These are phyloP conservation scores for Athripsodes cinereus DNA, from an alignment of 2,888 invertebrate genomes.

Conservation along the genomic window DNA sequence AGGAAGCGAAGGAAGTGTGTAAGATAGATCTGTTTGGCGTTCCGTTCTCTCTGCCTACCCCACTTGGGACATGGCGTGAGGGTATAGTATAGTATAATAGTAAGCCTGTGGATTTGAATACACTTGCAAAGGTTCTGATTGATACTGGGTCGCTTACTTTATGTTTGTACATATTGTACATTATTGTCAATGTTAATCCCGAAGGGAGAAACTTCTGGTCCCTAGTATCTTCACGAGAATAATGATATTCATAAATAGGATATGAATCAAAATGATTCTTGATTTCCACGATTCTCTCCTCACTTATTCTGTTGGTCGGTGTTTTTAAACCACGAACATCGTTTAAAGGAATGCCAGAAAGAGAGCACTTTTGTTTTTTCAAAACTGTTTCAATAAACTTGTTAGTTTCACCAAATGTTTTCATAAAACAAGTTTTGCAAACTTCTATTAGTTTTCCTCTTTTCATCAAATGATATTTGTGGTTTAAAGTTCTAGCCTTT, in stretches of 20 bases:
- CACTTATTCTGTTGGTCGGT: not conserved
- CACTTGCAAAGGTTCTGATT: not conserved
- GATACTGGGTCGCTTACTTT: not conserved
- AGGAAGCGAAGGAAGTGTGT: no score
- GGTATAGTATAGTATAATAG: no score
- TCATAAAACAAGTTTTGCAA: not conserved
- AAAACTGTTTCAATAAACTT: not conserved
- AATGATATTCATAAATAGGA: not conserved
- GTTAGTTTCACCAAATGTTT: not conserved
- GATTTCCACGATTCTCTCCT: not conserved
- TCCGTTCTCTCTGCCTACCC: no score
- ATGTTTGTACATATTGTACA: not conserved
- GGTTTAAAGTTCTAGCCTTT: not conserved
- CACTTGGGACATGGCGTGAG: no score
- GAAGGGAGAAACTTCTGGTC: not conserved
- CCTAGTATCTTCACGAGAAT: not conserved
- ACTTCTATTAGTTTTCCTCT: not conserved
- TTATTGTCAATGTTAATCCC: not conserved
- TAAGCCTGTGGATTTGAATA: not conserved
- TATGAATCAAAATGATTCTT: conserved; percentile 1
- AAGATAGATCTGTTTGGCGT: no score
- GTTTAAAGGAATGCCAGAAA: not conserved
- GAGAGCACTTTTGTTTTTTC: not conserved
- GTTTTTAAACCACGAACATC: not conserved
- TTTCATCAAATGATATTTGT: not conserved